Percentiles rank a stretch among this genome's conserved stretches.
phyloP scores from a whole-genome alignment of 2,113 vertebrate genomes.

The Rhea pennata region DNA sequence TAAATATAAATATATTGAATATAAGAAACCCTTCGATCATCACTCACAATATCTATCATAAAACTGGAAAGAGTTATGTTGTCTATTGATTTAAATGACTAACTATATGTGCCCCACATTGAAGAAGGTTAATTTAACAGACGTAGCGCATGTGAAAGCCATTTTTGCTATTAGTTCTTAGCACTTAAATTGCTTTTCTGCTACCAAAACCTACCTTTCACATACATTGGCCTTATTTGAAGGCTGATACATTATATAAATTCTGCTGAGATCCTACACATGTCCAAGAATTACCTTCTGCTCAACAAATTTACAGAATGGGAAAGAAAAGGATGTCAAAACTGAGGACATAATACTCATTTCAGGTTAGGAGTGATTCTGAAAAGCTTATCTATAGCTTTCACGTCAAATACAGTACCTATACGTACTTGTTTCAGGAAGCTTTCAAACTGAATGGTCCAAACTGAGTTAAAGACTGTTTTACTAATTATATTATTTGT shows the following conservation, averaged over 20 bases:
- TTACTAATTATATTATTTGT: background rate
- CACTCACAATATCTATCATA: background rate
- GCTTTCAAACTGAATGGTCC: background rate
- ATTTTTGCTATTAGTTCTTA: background rate
- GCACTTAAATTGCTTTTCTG: background rate
- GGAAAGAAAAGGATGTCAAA: background rate
- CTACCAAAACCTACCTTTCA: background rate
- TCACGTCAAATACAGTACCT: background rate
- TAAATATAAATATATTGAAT: background rate
- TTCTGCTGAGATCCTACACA: background rate
- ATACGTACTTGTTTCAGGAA: background rate
- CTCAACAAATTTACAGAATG: background rate
- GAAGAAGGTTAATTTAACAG: background rate
- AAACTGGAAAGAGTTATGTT: background rate
- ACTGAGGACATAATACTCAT: rapidly evolving
- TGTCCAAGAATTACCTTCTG: background rate
- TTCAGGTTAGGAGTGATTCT: background rate
- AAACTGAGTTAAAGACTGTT: background rate
- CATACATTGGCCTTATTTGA: background rate
- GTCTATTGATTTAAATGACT: background rate
- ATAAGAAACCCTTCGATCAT: background rate
- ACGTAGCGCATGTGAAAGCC: background rate
- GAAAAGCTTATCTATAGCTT: background rate
- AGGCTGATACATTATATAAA: background rate
- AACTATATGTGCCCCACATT: rapidly evolving